Evolutionary conservation across 2,888 invertebrate species (phyloP).

Genomic region (Brachypterus glaber): DNA sequence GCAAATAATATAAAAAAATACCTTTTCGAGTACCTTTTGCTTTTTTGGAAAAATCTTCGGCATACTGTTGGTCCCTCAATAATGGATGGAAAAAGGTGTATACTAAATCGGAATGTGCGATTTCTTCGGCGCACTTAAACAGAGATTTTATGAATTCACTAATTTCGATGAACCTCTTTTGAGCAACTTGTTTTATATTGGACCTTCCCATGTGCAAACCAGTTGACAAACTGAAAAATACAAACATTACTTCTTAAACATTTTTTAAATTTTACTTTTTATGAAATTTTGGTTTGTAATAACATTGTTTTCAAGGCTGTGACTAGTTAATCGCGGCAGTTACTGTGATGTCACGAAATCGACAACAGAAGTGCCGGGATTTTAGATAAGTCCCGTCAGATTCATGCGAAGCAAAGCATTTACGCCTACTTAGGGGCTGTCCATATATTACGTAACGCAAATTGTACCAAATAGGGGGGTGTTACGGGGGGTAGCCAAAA

Average conservation of each 20-base stretch:
- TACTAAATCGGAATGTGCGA: slow-evolving; percentile 90
- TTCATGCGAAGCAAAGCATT: no score
- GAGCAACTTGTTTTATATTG: slow-evolving; percentile 91
- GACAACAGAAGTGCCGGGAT: no score
- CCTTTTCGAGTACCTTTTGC: no score
- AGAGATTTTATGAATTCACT: slow-evolving; percentile 79
- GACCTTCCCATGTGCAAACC: slow-evolving; percentile 83
- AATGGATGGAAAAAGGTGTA: slow-evolving; percentile 99
- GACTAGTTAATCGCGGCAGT: background rate
- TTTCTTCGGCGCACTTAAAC: slow-evolving; percentile 82
- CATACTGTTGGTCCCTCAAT: slow-evolving; percentile 86
- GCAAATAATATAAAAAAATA: slow-evolving; percentile 22
- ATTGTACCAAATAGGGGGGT: no score
- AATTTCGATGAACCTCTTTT: slow-evolving; percentile 81
- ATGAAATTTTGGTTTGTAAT: background rate
- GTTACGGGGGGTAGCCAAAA: no score
- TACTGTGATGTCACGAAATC: no score
- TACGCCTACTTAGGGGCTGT: no score
- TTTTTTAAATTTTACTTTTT: background rate
- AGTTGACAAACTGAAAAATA: slow-evolving; percentile 50
- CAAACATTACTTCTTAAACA: slow-evolving; percentile 5
- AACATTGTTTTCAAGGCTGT: background rate
- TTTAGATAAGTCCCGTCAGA: no score
- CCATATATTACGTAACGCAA: no score
- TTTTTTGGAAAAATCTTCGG: slow-evolving; percentile 68